Base-by-base conservation (phyloP, 2,113 vertebrate species). In the Podarcis muralis region DNA sequence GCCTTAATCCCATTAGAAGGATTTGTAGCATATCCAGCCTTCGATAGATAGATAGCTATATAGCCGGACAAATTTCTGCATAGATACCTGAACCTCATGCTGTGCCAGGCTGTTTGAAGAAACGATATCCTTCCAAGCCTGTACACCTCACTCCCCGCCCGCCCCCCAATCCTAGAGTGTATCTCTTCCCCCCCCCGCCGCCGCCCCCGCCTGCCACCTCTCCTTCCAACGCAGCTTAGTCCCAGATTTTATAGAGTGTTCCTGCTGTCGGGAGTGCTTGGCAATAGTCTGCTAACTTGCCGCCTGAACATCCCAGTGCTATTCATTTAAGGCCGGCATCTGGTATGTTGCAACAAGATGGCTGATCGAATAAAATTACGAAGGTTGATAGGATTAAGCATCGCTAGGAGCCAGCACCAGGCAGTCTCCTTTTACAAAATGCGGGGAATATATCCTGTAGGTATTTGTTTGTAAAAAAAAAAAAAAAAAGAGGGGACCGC, bases 281-380 rank as follows among this genome's bases (percentile, higher is more conserved):
- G 94, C 93, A 93, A 89, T 93, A 93, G 92, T 93, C 93, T 93
- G 93, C 95, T 96, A 95, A 95, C 94, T 95, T 92, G 91, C 87
- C 93, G 91, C 88, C 92, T 94, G 93, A 93, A 93, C 94, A 91
- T 95, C 93, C 93, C 93, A 92, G 82, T 90, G 89, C 94, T 94
- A 91, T 95, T 95, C 93, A 93, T 95, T 93, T 92, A 92, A 93
- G 89, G 88, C 93, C 92, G 94, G 95, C 93, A 95, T 93, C 94
- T 94, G 94, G 95, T 92, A 93, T 93, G 90, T 93, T 93, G 94
- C 90, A 94, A 93, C 91, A 92, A 94, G 93, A 95, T 92, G 93
- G 92, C 91, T 94, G 92, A 92, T 88, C 32, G 91, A 95, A 95
- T 92, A 92, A 93, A 96, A 96, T 93, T 85, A 96, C 91, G 92